These are phyloP conservation scores for Thumatha senex DNA, from an alignment of 2,888 invertebrate genomes.

Conservation along the genomic window DNA sequence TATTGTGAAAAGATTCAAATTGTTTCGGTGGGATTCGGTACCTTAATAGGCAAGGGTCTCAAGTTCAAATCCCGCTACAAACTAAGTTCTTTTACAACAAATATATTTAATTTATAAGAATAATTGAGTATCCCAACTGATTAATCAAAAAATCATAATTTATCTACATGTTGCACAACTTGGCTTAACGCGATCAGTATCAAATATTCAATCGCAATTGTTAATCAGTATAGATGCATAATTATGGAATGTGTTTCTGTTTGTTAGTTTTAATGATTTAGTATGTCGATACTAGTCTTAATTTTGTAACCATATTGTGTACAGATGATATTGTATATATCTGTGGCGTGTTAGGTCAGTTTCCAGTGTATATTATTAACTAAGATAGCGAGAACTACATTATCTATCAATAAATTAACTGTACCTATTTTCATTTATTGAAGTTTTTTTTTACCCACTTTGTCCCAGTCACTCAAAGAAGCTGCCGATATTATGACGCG, in stretches of 20 bases:
- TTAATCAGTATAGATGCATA: not conserved
- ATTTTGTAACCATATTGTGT: conserved; percentile 46
- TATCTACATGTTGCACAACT: too few species aligned
- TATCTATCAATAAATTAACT: conserved; percentile 78
- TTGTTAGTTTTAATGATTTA: conserved; percentile 11
- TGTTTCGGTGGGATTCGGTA: too few species aligned
- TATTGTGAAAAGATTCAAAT: too few species aligned
- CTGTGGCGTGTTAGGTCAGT: conserved; percentile 46
- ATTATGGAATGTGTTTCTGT: not conserved
- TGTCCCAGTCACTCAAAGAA: too few species aligned
- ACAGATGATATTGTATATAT: conserved; percentile 50
- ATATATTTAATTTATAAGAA: too few species aligned
- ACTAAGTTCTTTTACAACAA: too few species aligned
- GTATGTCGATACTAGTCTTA: conserved; percentile 41
- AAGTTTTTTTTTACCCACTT: conserved; percentile 36
- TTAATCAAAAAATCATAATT: too few species aligned
- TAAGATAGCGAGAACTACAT: conserved; percentile 50
- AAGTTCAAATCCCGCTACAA: too few species aligned
- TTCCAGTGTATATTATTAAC: conserved; percentile 66
- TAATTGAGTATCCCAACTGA: too few species aligned
- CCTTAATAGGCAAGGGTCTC: too few species aligned
- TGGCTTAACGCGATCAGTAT: not conserved
- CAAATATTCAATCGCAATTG: too few species aligned
- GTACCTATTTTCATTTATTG: conserved; percentile 70
- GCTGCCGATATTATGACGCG: too few species aligned